A percentile compares a stretch with the other conserved stretches of the same genome.
phyloP scores from a whole-genome alignment of 2,888 invertebrate genomes.

The Campaea margaritaria region DNA sequence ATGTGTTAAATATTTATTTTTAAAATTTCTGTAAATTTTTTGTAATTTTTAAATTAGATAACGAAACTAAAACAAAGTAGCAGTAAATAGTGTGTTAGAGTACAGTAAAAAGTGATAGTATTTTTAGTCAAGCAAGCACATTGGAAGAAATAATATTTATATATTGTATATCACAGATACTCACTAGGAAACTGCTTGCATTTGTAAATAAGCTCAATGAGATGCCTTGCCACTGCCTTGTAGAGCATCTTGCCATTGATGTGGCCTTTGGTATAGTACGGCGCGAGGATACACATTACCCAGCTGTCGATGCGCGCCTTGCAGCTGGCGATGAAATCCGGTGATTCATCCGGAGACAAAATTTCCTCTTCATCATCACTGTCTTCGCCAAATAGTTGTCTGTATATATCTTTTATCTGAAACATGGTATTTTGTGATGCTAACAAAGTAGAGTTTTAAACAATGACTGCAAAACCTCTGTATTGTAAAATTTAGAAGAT shows the following conservation, averaged over 20 bases:
- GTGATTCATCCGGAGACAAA: conserved; percentile 81
- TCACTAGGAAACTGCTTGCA: conserved; percentile 84
- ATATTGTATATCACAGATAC: conserved; percentile 34
- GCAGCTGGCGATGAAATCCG: conserved; percentile 81
- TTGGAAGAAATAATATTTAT: neutral
- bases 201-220: conserved; percentile 85
- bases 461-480: too few relatives aligned
- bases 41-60: too few relatives aligned
- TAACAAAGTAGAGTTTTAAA: too few relatives aligned
- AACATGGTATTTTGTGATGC: conserved; percentile 38
- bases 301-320: conserved; percentile 86
- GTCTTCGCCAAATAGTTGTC: conserved; percentile 80
- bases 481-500: too few relatives aligned
- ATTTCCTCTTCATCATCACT: conserved; percentile 83
- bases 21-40: too few relatives aligned
- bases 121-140: neutral
- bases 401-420: conserved; percentile 75
- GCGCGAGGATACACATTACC: conserved; percentile 87
- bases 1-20: too few relatives aligned
- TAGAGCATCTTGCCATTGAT: conserved; percentile 86
- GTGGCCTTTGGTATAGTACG: conserved; percentile 85
- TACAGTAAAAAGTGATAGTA: neutral
- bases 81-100: too few relatives aligned
- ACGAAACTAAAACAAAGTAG: too few relatives aligned
- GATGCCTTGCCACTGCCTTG: conserved; percentile 85